Conservation (phyloP, 2,888 invertebrate species). For the Adela reaumurella region DNA sequence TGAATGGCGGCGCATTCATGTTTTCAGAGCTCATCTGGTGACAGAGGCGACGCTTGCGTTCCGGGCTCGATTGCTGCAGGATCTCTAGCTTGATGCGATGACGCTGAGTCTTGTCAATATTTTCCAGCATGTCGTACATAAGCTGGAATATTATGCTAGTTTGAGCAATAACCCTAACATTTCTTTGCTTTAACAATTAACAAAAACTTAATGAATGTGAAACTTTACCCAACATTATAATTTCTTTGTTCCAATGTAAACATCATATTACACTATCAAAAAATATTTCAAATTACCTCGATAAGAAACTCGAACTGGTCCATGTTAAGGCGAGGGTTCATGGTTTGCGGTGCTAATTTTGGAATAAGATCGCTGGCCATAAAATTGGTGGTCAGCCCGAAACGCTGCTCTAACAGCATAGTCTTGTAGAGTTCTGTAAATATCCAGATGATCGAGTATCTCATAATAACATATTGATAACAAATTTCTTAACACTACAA, state of each 20-base stretch:
- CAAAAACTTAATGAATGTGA: too few relatives aligned
- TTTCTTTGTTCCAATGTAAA: too few relatives aligned
- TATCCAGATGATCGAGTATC: too few relatives aligned
- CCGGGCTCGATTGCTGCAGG: conserved; percentile 70
- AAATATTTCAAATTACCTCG: conserved; percentile 35
- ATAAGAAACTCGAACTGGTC: conserved; percentile 75
- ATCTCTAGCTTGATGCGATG: conserved; percentile 86
- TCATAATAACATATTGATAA: too few relatives aligned
- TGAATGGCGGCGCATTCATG: conserved; percentile 79
- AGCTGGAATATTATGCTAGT: conserved; percentile 57
- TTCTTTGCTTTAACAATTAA: too few relatives aligned
- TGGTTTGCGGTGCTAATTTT: conserved; percentile 84
- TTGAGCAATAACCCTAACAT: too few relatives aligned
- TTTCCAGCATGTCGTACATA: conserved; percentile 88
- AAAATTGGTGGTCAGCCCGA: conserved; percentile 83
- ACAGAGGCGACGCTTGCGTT: conserved; percentile 68
- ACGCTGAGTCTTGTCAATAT: conserved; percentile 83
- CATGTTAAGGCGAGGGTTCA: conserved; percentile 80
- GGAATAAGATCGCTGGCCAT: conserved; percentile 95
- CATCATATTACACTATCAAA: too few relatives aligned
- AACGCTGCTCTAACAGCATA: conserved; percentile 86
- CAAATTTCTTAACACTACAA: too few relatives aligned
- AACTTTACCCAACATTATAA: too few relatives aligned
- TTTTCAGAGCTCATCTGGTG: conserved; percentile 86
- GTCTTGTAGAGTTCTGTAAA: conserved; percentile 86